Percentiles rank a stretch among this genome's conserved stretches.
phyloP scores from a whole-genome alignment of 2,113 vertebrate species.

The Malurus melanocephalus region DNA sequence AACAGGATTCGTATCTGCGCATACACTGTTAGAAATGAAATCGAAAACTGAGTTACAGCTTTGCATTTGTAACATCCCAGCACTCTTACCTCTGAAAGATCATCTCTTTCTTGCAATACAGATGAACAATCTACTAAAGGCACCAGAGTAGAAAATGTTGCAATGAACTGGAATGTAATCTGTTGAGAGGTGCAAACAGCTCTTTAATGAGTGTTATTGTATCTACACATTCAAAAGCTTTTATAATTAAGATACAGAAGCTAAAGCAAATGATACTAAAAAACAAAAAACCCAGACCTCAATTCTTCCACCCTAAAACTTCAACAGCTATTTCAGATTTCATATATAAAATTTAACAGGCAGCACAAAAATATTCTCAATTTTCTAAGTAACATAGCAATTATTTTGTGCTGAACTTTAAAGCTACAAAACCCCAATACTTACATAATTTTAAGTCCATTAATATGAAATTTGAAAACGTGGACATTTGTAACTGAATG shows the following conservation, averaged over 20 bases:
- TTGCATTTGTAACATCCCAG: not conserved
- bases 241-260: not conserved
- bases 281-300: not conserved
- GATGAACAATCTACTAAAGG: conserved; percentile 99
- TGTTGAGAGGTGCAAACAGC: conserved; percentile 62
- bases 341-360: not conserved
- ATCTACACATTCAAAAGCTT: not conserved
- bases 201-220: not conserved
- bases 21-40: not conserved
- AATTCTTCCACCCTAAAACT: not conserved
- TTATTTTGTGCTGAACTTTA: not conserved
- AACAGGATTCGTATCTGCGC: not conserved
- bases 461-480: not conserved
- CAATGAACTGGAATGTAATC: conserved; percentile 99
- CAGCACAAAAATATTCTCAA: not conserved
- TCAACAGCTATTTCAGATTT: not conserved
- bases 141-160: conserved; percentile 98
- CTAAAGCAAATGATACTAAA: not conserved
- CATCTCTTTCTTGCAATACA: conserved; percentile 87
- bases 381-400: rapidly evolving
- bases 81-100: conserved; percentile 87
- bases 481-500: not conserved
- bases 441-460: not conserved
- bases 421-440: not conserved
- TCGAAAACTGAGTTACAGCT: not conserved